A percentile compares a stretch with the other conserved stretches of the same genome.
These are phyloP conservation scores for Laothoe populi DNA, from an alignment of 2,888 invertebrate species.

Conservation along the genomic window DNA sequence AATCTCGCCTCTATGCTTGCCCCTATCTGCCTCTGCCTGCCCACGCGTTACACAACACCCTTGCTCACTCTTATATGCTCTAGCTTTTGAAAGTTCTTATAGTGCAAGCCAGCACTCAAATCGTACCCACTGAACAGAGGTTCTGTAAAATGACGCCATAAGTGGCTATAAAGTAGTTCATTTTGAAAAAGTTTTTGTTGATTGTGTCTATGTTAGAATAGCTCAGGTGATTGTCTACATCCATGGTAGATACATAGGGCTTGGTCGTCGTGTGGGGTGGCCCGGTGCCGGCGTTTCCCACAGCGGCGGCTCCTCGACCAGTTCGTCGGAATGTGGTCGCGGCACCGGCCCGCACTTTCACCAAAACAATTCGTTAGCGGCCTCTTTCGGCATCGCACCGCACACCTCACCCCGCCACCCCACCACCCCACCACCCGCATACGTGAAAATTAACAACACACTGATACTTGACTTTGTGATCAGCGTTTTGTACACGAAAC, in stretches of 20 bases:
- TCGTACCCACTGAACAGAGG: background rate
- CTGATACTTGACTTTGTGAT: conserved; percentile 71
- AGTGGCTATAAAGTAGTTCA: conserved; percentile 6
- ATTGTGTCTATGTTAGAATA: conserved; percentile 3
- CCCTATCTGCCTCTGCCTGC: conserved; percentile 5
- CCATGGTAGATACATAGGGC: conserved; percentile 60
- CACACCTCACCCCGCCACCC: conserved; percentile 65
- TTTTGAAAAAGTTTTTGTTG: background rate
- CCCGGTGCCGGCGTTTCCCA: conserved; percentile 82
- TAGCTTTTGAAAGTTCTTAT: conserved; percentile 31
- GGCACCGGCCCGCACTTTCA: conserved; percentile 84
- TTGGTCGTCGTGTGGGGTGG: conserved; percentile 77
- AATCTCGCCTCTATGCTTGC: conserved; percentile 1
- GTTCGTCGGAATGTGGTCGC: conserved; percentile 84
- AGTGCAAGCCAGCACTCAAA: conserved; percentile 4
- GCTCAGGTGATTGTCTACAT: conserved; percentile 44
- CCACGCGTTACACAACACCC: background rate
- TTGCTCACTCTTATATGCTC: conserved; percentile 3
- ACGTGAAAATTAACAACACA: conserved; percentile 80
- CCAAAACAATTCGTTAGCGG: conserved; percentile 85
- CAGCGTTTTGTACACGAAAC: conserved; percentile 63
- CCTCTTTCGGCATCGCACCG: conserved; percentile 82
- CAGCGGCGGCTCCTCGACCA: conserved; percentile 83
- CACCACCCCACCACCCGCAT: conserved; percentile 69
- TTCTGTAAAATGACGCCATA: conserved; percentile 24